Evolutionary conservation across 2,113 vertebrate genomes (phyloP).

Genomic region (Ceyx melanurus): DNA sequence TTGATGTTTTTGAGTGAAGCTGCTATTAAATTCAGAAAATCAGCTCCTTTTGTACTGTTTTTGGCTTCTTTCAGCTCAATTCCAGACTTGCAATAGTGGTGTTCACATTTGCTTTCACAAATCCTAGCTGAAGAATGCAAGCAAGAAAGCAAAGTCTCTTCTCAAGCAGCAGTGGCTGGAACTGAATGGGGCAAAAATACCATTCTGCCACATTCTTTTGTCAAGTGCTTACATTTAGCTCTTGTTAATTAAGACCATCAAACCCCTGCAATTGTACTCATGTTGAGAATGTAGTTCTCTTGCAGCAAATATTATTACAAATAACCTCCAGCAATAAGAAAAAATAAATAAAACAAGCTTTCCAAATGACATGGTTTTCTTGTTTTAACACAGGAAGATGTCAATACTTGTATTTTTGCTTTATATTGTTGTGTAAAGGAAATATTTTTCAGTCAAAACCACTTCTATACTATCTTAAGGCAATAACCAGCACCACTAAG

Average conservation of each 20-base stretch:
- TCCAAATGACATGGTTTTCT: neutral
- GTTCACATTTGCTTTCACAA: slow-evolving; percentile 67
- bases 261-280: neutral
- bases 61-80: slow-evolving; percentile 51
- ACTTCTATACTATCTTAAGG: neutral
- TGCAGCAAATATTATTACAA: neutral
- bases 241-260: neutral
- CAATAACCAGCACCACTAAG: neutral
- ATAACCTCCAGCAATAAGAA: neutral
- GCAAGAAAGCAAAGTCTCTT: slow-evolving; percentile 6
- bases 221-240: slow-evolving; percentile 21
- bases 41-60: slow-evolving; percentile 65
- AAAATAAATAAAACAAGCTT: neutral
- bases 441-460: neutral
- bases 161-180: slow-evolving; percentile 60
- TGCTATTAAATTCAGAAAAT: slow-evolving; percentile 62
- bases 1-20: neutral
- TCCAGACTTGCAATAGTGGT: slow-evolving; percentile 51
- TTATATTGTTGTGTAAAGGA: neutral
- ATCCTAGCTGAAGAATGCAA: slow-evolving; percentile 63
- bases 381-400: neutral
- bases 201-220: slow-evolving; percentile 12
- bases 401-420: neutral
- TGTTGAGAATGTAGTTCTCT: neutral
- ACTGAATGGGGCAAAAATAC: slow-evolving; percentile 23